phyloP scores from a whole-genome alignment of 2,888 invertebrate genomes.

The Xanthostigma xanthostigma region DNA sequence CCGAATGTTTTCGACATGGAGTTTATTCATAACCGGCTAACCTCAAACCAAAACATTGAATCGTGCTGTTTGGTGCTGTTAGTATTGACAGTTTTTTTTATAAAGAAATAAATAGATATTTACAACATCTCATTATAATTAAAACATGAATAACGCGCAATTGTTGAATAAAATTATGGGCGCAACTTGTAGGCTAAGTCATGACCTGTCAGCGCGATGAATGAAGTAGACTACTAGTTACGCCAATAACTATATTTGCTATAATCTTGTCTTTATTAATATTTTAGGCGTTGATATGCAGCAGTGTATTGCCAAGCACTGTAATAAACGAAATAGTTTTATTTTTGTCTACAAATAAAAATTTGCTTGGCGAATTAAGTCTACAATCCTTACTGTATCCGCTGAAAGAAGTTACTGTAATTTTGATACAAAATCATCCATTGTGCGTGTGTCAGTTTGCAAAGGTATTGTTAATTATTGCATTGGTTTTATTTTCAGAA shows the following conservation, averaged over 20 bases:
- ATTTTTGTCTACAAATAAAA: conserved; percentile 39
- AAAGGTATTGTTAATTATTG: conserved; percentile 32
- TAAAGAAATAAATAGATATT: too few relatives aligned
- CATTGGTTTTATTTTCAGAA: background rate
- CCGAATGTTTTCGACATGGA: too few relatives aligned
- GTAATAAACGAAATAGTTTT: conserved; percentile 43
- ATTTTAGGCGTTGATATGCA: conserved; percentile 41
- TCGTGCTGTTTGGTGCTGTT: too few relatives aligned
- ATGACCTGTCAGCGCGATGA: too few relatives aligned
- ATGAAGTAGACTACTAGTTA: too few relatives aligned
- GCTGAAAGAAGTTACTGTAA: conserved; percentile 33
- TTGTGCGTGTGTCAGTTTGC: conserved; percentile 47
- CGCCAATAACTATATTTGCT: background rate
- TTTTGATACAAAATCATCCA: conserved; percentile 43
- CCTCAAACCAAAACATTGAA: too few relatives aligned
- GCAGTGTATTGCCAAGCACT: conserved; percentile 35
- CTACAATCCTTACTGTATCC: conserved; percentile 33
- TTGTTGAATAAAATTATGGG: too few relatives aligned
- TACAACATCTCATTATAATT: too few relatives aligned
- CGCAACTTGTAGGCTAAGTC: too few relatives aligned
- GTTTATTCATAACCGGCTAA: too few relatives aligned
- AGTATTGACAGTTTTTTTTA: too few relatives aligned
- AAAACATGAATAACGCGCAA: too few relatives aligned
- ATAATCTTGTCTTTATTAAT: background rate
- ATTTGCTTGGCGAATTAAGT: conserved; percentile 36